Base-by-base conservation (phyloP, 2,113 vertebrate species). In the Galeopterus variegatus region DNA sequence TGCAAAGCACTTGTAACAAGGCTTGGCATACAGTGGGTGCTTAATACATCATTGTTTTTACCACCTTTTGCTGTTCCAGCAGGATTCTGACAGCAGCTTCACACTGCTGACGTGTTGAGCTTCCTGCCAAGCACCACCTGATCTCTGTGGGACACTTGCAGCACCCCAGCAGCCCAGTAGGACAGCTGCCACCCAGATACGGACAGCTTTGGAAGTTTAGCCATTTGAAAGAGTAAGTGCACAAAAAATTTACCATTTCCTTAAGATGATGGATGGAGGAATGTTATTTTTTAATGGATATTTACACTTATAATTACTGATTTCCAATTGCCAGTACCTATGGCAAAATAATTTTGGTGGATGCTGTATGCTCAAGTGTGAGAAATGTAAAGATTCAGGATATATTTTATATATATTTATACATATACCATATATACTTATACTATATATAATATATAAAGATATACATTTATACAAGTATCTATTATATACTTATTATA, bases 51-150 rank as follows among this genome's bases (percentile, higher is more conserved):
- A 19, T 3, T 19, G 33, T 21, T n/a, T 41, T 60, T 28, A 10
- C 50, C 41, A 11, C 13, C 67, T 15, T 41, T 14, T 17, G 17
- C 31, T 58, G 26, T 17, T 24, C 48, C 21, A 41, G 54, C 41
- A 23, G 50, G 62, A 72, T 8, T 50, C 64, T 19, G 23, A 67
- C 0, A 11, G n/a, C 1, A 18, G 1, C 36, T 28, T 41, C 65
- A 58, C 3, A 0, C 28, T 52, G 18, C 26, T 14, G 21, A 41
- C 12, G 6, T 0, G 2, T 0, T 0, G 3, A 3, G 19, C 33
- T 45, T 45, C 64, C 50, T 23, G 6, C 24, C 36, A 26, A 62
- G 75, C 8, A 18, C 5, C 60, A 36, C 65, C 45, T 52, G 24
- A 5, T 23, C 58, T 45, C 2, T 2, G 8, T 0, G 3, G 60